These are phyloP conservation scores for Oreochromis mossambicus DNA, from an alignment of 2,797 vertebrate genomes.

Conservation along the genomic window DNA sequence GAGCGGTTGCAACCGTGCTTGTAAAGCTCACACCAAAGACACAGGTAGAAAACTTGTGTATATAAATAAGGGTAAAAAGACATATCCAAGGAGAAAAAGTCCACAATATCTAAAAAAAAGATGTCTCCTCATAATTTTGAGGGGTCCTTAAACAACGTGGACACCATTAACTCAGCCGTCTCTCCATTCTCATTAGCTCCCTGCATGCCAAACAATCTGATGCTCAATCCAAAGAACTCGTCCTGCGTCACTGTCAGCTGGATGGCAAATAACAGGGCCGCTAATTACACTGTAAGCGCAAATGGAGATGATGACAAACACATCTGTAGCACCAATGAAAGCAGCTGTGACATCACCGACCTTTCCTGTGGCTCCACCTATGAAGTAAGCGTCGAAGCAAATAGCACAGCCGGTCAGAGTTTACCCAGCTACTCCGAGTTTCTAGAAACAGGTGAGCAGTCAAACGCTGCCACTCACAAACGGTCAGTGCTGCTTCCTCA, in stretches of 20 bases:
- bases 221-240: constrained; percentile 64
- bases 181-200: constrained; percentile 74
- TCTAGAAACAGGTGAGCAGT: constrained; percentile 82
- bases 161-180: not conserved
- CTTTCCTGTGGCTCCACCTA: constrained; percentile 84
- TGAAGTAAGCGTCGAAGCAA: constrained; percentile 78
- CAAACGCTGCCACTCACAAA: fast-evolving
- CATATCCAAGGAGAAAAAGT: not conserved
- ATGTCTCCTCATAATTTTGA: not conserved
- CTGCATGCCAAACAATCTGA: constrained; percentile 81
- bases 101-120: not conserved
- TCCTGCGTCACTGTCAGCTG: constrained; percentile 78
- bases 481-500: not conserved
- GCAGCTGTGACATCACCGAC: constrained; percentile 65
- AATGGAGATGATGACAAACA: constrained; percentile 51
- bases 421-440: constrained; percentile 84
- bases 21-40: constrained; percentile 63
- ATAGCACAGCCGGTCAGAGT: constrained; percentile 75
- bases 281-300: constrained; percentile 76
- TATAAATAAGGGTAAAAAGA: not conserved
- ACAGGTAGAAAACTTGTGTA: constrained; percentile 75
- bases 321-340: constrained; percentile 73
- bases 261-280: constrained; percentile 72
- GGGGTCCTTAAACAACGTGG: not conserved
- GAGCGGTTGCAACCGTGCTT: constrained; percentile 80